Base-by-base conservation (phyloP, 2,888 invertebrate species). In the Antitype chi region DNA sequence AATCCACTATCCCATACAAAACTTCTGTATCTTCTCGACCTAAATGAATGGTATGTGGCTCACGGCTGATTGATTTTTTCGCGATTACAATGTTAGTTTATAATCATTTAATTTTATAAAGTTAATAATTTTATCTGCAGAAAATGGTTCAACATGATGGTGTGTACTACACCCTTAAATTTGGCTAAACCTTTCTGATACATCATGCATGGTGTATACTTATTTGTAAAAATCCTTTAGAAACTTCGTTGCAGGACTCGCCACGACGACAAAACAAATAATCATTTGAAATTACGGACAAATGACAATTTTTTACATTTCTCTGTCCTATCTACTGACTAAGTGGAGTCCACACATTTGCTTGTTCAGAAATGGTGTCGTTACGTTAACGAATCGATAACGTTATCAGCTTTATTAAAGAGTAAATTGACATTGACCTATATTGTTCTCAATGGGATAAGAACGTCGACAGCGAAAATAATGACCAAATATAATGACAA, bases 391-490 rank as follows among this genome's bases (percentile, higher is more conserved):
- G 20, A 49, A n/a, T 38, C 25, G 53, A 70, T 78, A 72, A 60
- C n/a, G 38, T 83, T 70, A 83, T 73, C 72, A 52, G 28, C 8
- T 59, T n/a, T n/a, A 32, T 28, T 47, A 15, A 32, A 38, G 0
- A 25, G 28, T 73, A 28, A 11, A 47, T 52, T 85, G 20, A 60
- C 68, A 76, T 68, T 76, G 70, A 70, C 68, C 70, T 63, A 60
- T 28, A 68, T 63, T 52, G 8, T 17, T 47, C 15, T 70, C 25
- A 49, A 32, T 59, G 15, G 17, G 20, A 47, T 32, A 28, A 23
- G 43, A 47, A 47, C 43, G 2, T 13, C 43, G 43, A 47, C 1
- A 13, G 2, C 0, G 47, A 28, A 32, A 49, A 64, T 64, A 64
- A 25, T 47, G 17, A 43, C 3, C 1, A 25, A 25, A 20, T 17